Conservation (phyloP, 53 echinoderm and acorn worm species). For the Echinarachnius parma region DNA sequence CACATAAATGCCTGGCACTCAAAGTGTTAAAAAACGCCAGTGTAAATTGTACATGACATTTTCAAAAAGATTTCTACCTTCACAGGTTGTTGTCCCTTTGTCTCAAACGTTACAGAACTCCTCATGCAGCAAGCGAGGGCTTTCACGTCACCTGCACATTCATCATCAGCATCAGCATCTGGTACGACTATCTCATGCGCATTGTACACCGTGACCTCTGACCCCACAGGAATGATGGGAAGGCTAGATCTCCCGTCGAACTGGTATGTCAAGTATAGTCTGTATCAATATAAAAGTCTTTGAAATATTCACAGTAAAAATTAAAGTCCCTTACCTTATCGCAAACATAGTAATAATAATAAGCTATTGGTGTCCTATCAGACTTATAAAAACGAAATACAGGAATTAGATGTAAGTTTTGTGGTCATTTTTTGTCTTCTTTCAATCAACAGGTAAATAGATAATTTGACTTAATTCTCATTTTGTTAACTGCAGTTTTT, state of each 20-base stretch:
- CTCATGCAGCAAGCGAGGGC: conserved; percentile 23
- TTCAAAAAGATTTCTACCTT: too few relatives aligned
- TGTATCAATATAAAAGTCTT: too few relatives aligned
- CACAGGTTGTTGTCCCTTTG: not conserved
- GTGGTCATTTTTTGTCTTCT: not conserved
- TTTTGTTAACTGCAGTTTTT: too few relatives aligned
- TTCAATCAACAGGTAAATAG: not conserved
- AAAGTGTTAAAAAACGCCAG: too few relatives aligned
- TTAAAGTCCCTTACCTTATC: too few relatives aligned
- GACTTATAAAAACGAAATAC: too few relatives aligned
- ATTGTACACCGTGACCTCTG: conserved; percentile 18
- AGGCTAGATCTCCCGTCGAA: conserved; percentile 31
- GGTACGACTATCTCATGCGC: not conserved
- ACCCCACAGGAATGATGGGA: conserved; percentile 38
- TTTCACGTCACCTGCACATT: not conserved
- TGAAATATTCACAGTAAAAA: too few relatives aligned
- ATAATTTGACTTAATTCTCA: not conserved
- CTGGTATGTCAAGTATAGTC: conserved; percentile 41
- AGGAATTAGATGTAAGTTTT: too few relatives aligned
- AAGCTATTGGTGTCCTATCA: too few relatives aligned
- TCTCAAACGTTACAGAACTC: not conserved
- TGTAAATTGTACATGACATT: too few relatives aligned
- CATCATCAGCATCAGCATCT: not conserved
- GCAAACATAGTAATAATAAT: too few relatives aligned
- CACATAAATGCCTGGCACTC: too few relatives aligned